Percentiles rank a stretch among this genome's conserved stretches.
These are phyloP conservation scores for Cydia fagiglandana DNA, from an alignment of 1,140 invertebrate species.

Conservation along the genomic window DNA sequence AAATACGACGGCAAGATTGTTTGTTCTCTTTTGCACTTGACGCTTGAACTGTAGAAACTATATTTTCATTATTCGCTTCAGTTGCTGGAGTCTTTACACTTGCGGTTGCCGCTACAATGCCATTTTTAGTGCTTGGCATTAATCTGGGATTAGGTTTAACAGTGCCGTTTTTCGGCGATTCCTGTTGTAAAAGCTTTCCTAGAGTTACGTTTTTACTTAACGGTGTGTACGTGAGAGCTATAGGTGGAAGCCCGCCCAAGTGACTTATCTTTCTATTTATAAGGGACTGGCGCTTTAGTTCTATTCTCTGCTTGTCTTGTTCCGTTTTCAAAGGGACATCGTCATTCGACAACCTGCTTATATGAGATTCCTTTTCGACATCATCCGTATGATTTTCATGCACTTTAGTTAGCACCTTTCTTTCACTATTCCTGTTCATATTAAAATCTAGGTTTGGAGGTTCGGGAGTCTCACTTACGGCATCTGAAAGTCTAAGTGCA, in stretches of 20 bases:
- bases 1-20: constrained; percentile 37
- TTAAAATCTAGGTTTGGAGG: constrained; percentile 35
- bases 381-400: constrained; percentile 42
- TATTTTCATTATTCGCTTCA: constrained; percentile 21
- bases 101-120: not conserved
- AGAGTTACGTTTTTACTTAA: constrained; percentile 33
- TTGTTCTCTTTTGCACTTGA: constrained; percentile 35
- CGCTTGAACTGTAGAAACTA: not conserved
- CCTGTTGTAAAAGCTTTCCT: not conserved
- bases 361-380: constrained; percentile 33
- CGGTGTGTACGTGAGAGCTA: constrained; percentile 54
- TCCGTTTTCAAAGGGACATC: constrained; percentile 30
- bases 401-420: constrained; percentile 45
- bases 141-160: not conserved
- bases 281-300: constrained; percentile 54
- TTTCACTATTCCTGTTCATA: constrained; percentile 42
- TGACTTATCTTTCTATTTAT: constrained; percentile 54
- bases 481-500: constrained; percentile 3
- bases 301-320: constrained; percentile 48
- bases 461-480: not conserved
- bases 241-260: constrained; percentile 45
- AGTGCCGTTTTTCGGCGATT: constrained; percentile 16
- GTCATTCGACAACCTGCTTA: constrained; percentile 22
- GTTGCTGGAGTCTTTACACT: not conserved
- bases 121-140: not conserved